Conservation (phyloP, 1,140 invertebrate species). For the Homalodisca vitripennis region DNA sequence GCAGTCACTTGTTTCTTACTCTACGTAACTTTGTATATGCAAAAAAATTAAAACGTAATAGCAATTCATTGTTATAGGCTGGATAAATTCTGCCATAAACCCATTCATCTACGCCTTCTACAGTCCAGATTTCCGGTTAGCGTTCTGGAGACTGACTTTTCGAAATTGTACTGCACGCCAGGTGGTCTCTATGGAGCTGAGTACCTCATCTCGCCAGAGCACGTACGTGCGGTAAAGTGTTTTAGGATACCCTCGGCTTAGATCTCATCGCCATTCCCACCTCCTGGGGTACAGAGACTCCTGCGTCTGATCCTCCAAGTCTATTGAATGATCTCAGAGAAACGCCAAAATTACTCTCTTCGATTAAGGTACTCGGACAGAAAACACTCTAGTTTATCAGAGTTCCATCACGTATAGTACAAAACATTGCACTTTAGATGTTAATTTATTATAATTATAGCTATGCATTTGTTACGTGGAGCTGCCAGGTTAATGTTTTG, state of each 20-base stretch:
- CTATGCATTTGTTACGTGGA: too few relatives aligned
- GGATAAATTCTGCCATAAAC: slow-evolving; percentile 89
- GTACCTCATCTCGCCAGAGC: slow-evolving; percentile 4
- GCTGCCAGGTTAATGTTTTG: too few relatives aligned
- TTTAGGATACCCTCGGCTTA: slow-evolving; percentile 2
- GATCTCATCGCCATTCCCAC: background rate
- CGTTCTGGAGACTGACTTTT: slow-evolving; percentile 76
- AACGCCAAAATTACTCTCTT: too few relatives aligned
- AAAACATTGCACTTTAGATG: too few relatives aligned
- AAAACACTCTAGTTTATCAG: too few relatives aligned
- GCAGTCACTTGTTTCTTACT: too few relatives aligned
- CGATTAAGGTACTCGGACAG: too few relatives aligned
- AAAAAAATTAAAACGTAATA: too few relatives aligned
- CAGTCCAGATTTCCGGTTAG: slow-evolving; percentile 78
- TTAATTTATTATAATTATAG: too few relatives aligned
- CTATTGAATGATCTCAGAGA: too few relatives aligned
- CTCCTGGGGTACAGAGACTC: slow-evolving; percentile 9
- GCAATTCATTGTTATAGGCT: slow-evolving; percentile 54
- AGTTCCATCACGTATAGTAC: too few relatives aligned
- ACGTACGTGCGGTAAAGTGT: slow-evolving; percentile 11
- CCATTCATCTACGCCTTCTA: slow-evolving; percentile 88
- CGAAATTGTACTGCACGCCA: slow-evolving; percentile 45
- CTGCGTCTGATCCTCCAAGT: slow-evolving; percentile 1
- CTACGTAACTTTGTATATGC: too few relatives aligned
- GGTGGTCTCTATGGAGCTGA: background rate